phyloP scores from a whole-genome alignment of 2,888 invertebrate species.

The Eupithecia inturbata region DNA sequence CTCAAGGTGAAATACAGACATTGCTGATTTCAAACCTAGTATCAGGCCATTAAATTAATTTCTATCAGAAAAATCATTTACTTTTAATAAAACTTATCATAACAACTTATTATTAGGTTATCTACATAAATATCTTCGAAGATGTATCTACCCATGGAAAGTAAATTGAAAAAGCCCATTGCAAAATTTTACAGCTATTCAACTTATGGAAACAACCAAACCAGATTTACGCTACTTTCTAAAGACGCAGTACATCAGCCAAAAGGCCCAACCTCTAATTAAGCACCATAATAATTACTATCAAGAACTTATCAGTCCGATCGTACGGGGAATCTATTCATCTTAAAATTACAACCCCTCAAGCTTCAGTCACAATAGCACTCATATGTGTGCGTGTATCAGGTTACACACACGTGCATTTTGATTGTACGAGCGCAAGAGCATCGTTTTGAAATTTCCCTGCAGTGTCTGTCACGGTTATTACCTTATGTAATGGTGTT shows the following conservation, averaged over 20 bases:
- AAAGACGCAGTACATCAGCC: slow-evolving; percentile 26
- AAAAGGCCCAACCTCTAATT: slow-evolving; percentile 34
- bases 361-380: slow-evolving; percentile 34
- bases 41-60: background rate
- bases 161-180: background rate
- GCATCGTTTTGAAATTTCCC: slow-evolving; percentile 45
- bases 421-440: slow-evolving; percentile 29
- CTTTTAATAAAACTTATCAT: background rate
- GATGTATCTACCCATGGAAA: too few relatives aligned
- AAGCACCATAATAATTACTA: slow-evolving; percentile 38
- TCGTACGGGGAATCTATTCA: slow-evolving; percentile 38
- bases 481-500: slow-evolving; percentile 46
- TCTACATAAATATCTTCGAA: background rate
- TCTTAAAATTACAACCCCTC: slow-evolving; percentile 29
- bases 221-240: background rate
- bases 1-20: slow-evolving; percentile 63
- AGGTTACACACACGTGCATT: slow-evolving; percentile 46
- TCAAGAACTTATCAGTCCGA: slow-evolving; percentile 37
- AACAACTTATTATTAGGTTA: too few relatives aligned
- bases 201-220: background rate
- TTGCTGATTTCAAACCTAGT: slow-evolving; percentile 34
- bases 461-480: slow-evolving; percentile 45
- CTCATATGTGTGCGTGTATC: slow-evolving; percentile 40
- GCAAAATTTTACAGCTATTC: background rate
- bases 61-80: background rate